Base-by-base conservation (phyloP, 2,113 vertebrate genomes). In the Tretioscincus oriximinensis region DNA sequence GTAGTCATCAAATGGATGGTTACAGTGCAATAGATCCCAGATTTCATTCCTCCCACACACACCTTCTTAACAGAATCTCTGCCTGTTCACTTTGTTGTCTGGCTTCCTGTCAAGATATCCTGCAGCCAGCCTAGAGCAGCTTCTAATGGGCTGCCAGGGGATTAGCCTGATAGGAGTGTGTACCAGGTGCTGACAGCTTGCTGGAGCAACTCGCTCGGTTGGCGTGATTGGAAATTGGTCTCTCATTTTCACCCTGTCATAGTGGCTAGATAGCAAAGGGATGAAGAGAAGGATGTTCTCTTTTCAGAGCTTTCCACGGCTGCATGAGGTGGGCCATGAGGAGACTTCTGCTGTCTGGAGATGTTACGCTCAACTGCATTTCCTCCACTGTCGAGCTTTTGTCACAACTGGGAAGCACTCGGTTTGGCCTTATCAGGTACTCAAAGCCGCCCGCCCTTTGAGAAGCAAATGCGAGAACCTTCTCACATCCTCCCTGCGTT, bases 91-190 rank as follows among this genome's bases (percentile, higher is more conserved):
- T 0, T 76, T 0, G 0, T 54, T 83, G 73, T 77, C 84, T 90
- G 86, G 84, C n/a, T 74, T 78, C 75, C 84, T 76, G 64, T 89
- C 84, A 88, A 63, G 87, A 83, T 88, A 86, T 88, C 74, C 87
- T 76, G 83, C 61, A 76, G 87, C 86, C 85, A 86, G 83, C 78
- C 26, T 4, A 82, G 83, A 88, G 78, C 81, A 83, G 89, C 87
- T 90, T 80, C 85, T 77, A 81, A 85, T 63, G 86, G 87, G 86
- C 87, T 90, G 81, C 84, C 70, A 16, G 70, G 81, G 87, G 77
- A 87, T 79, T 88, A 81, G 77, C 47, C 82, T 81, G 82, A 80
- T 81, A 86, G 1, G 72, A 71, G 35, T 75, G 49, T 22, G 60
- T 70, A 79, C 84, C 47, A 68, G 88, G 85, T 20, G 58, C 84